Conservation (phyloP, 2,888 invertebrate species). For the Drosophila leonis region DNA sequence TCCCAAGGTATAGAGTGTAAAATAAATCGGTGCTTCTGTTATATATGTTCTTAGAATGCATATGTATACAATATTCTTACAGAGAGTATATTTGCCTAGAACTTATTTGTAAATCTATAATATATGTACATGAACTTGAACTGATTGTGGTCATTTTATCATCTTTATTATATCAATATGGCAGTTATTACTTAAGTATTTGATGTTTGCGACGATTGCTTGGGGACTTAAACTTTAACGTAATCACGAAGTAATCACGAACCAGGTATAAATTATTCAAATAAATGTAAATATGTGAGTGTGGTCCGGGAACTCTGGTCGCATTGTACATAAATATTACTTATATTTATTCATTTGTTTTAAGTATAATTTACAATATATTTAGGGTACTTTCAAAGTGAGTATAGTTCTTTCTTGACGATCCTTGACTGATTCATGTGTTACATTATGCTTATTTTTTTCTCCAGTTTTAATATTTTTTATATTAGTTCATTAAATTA, state of each 20-base stretch:
- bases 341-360: background rate
- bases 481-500: background rate
- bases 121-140: conserved; percentile 28
- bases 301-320: background rate
- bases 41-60: conserved; percentile 4
- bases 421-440: background rate
- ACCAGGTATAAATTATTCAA: background rate
- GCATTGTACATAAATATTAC: background rate
- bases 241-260: background rate
- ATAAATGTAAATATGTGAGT: background rate
- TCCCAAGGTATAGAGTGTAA: conserved; percentile 20
- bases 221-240: background rate
- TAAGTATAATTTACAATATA: background rate
- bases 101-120: conserved; percentile 14
- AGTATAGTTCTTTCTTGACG: background rate
- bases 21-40: conserved; percentile 29
- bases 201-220: conserved; percentile 1
- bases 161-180: conserved; percentile 35
- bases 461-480: background rate
- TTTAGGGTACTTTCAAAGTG: background rate
- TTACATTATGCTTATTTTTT: background rate
- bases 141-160: conserved; percentile 27
- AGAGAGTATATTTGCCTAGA: conserved; percentile 22
- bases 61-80: conserved; percentile 30
- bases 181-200: conserved; percentile 33